A percentile compares a stretch with the other conserved stretches of the same genome.
Evolutionary conservation across 2,888 invertebrate genomes (phyloP).

Genomic region (Ormyrus labotus): DNA sequence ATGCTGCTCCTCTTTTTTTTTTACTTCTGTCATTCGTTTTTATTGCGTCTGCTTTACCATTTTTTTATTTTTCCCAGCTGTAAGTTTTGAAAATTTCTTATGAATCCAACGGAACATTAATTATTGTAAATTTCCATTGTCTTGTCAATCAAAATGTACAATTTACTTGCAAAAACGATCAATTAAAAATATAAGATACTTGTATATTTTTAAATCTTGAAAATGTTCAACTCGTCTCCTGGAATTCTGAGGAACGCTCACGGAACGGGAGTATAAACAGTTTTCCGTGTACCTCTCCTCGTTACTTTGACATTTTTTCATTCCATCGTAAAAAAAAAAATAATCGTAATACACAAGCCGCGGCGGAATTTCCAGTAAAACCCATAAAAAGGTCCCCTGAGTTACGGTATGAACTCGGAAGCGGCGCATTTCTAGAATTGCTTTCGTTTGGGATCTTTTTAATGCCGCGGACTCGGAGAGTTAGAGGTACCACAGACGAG

Average conservation of each 20-base stretch:
- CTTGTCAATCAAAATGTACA: too few relatives aligned
- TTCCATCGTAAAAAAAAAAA: slow-evolving; percentile 39
- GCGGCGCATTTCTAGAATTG: slow-evolving; percentile 52
- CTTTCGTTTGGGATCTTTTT: slow-evolving; percentile 39
- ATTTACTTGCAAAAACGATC: too few relatives aligned
- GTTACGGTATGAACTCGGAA: slow-evolving; percentile 52
- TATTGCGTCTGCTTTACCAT: background rate
- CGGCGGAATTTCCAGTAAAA: slow-evolving; percentile 44
- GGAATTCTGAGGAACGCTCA: background rate
- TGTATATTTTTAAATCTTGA: too few relatives aligned
- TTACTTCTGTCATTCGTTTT: slow-evolving; percentile 11
- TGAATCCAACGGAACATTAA: too few relatives aligned
- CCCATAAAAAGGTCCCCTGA: slow-evolving; percentile 48
- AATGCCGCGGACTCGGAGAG: slow-evolving; percentile 28
- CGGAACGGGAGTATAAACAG: background rate
- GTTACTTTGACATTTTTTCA: slow-evolving; percentile 33
- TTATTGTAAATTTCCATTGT: too few relatives aligned
- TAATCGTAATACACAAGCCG: slow-evolving; percentile 23
- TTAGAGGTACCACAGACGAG: slow-evolving; percentile 5
- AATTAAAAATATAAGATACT: too few relatives aligned
- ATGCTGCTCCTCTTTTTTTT: background rate
- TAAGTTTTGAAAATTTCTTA: too few relatives aligned
- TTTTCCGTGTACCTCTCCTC: slow-evolving; percentile 11
- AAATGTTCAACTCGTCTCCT: too few relatives aligned
- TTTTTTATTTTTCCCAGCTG: background rate